Conservation (phyloP, 1,140 invertebrate species). For the Rhagoletis pomonella region DNA sequence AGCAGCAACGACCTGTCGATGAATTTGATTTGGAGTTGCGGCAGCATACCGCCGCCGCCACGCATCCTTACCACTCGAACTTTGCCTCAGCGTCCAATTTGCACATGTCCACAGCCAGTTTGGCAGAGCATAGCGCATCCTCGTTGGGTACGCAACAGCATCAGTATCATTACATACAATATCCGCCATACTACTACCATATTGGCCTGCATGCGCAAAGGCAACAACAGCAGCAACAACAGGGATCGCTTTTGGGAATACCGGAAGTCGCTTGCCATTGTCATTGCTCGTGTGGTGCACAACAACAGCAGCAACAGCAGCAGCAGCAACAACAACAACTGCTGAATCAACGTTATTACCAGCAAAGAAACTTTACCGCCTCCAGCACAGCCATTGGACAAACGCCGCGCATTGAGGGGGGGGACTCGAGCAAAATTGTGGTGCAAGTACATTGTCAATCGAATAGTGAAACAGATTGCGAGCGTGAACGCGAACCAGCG, state of each 20-base stretch:
- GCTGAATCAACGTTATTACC: conserved; percentile 59
- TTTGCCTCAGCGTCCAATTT: background rate
- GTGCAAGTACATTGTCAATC: conserved; percentile 62
- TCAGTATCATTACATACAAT: conserved; percentile 73
- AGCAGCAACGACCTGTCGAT: background rate
- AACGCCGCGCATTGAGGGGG: background rate
- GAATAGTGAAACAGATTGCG: conserved; percentile 39
- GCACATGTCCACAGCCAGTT: background rate
- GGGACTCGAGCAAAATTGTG: conserved; percentile 61
- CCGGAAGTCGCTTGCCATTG: conserved; percentile 62
- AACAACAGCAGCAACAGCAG: conserved; percentile 60
- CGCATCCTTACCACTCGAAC: conserved; percentile 15
- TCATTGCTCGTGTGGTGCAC: conserved; percentile 65
- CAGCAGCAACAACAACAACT: conserved; percentile 58
- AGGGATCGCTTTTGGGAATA: conserved; percentile 33
- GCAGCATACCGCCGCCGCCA: background rate
- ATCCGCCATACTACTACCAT: conserved; percentile 64
- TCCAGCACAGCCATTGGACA: conserved; percentile 47
- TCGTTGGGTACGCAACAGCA: conserved; percentile 59
- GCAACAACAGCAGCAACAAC: conserved; percentile 59
- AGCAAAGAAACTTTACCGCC: conserved; percentile 56
- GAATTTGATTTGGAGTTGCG: background rate
- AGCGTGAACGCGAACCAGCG: conserved; percentile 54
- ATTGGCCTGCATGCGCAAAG: conserved; percentile 57
- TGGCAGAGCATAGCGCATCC: conserved; percentile 26